Base-by-base conservation (phyloP, 2,113 vertebrate genomes). In the Melanotaenia duboulayi region DNA sequence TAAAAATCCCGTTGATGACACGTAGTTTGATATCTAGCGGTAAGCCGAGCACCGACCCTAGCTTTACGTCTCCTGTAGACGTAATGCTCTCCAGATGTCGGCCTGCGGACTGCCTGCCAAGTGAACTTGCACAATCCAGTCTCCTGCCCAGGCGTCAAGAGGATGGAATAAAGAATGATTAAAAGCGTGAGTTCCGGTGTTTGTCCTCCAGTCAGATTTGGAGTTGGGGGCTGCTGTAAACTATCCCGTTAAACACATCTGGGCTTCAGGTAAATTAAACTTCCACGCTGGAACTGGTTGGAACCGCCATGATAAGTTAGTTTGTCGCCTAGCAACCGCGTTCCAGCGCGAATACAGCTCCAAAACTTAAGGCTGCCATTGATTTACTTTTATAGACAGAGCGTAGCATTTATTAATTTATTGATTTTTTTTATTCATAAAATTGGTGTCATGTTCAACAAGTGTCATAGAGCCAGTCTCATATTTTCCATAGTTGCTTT, bases 31-130 rank as follows among this genome's bases (percentile, higher is more conserved):
- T 91, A 89, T 86, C 85, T 56, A 65, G 84, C 78, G 73, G 76
- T 83, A 66, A 77, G 76, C 79, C 76, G 62, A 49, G 62, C 80
- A 80, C 65, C 81, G 81, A 88, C 88, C 82, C 80, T 85, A 80
- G 85, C 90, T 90, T 90, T 85, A 81, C 81, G 89, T 90, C 87
- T 90, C 80, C 89, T 91, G 75, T 86, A 90, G 81, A 83, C 72
- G 71, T 95, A 93, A 94, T 94, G 82, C 78, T 92, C 91, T 94
- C 93, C 91, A 94, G 93, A 94, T 94, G 93, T 90, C 59, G 51
- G 88, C 74, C 80, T 74, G 64, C 60, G 69, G 84, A 88, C 78
- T 50, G 80, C 58, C 82, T 93, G 92, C 93, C 92, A 93, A 92
- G 92, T 93, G 76, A 90, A 93, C 92, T 94, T 94, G 87, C 93